Percentiles rank a stretch among this genome's conserved stretches.
Evolutionary conservation across 2,797 vertebrate species (phyloP).

Genomic region (Pseudocheirus occidentalis): DNA sequence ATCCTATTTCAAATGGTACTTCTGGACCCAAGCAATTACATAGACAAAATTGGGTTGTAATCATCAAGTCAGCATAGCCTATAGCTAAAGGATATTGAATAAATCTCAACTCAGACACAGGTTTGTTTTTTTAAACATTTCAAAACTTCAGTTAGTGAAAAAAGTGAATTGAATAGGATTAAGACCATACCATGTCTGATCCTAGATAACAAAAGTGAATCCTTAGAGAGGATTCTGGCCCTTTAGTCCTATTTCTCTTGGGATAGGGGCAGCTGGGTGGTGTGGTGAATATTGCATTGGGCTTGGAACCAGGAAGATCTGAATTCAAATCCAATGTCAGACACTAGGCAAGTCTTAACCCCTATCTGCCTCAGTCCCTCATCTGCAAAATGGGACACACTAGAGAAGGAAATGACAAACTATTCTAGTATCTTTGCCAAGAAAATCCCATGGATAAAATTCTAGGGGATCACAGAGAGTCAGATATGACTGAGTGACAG

Average conservation of each 20-base stretch:
- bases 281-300: neutral
- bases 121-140: conserved; percentile 51
- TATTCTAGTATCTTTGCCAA: neutral
- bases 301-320: neutral
- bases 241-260: conserved; percentile 31
- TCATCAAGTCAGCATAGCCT: conserved; percentile 38
- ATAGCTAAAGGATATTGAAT: conserved; percentile 37
- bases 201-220: conserved; percentile 44
- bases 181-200: neutral
- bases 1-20: neutral
- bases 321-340: neutral
- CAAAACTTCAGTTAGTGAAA: conserved; percentile 37
- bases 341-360: neutral
- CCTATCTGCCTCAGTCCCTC: neutral
- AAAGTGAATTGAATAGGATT: conserved; percentile 32
- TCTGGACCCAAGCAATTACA: conserved; percentile 20
- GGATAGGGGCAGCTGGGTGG: neutral
- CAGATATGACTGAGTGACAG: neutral
- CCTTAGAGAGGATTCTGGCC: conserved; percentile 34
- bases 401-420: neutral
- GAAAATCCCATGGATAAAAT: neutral
- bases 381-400: neutral
- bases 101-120: neutral
- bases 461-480: neutral
- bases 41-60: neutral